These are phyloP conservation scores for Andrena haemorrhoa DNA, from an alignment of 2,888 invertebrate species.

Conservation along the genomic window DNA sequence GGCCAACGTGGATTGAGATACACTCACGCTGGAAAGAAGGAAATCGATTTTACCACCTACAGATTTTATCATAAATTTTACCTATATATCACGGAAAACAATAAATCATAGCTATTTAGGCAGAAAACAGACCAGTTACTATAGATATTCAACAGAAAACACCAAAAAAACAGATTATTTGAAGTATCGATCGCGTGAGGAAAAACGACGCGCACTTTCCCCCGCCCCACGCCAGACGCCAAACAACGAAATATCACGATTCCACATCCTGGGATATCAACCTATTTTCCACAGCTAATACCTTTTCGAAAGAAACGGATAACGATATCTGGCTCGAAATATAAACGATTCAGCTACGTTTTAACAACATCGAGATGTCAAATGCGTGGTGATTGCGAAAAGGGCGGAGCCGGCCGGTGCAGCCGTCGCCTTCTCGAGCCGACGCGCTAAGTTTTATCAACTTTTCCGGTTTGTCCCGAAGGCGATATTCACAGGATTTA, in stretches of 20 bases:
- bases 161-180: background rate
- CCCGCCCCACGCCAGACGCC: slow-evolving; percentile 10
- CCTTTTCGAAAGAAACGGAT: background rate
- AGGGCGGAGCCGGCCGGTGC: slow-evolving; percentile 68
- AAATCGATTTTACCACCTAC: background rate
- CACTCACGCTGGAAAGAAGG: slow-evolving; percentile 91
- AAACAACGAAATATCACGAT: slow-evolving; percentile 33
- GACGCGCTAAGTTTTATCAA: background rate
- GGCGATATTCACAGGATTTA: background rate
- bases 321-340: background rate
- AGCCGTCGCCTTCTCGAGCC: background rate
- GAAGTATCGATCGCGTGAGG: slow-evolving; percentile 37
- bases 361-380: slow-evolving; percentile 6
- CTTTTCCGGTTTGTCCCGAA: background rate
- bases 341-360: background rate
- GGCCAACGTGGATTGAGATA: slow-evolving; percentile 92
- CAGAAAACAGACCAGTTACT: background rate
- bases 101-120: background rate
- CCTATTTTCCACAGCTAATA: background rate
- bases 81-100: too few species aligned
- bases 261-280: background rate
- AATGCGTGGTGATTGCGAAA: slow-evolving; percentile 31
- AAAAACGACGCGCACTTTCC: slow-evolving; percentile 36
- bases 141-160: background rate
- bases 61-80: too few species aligned